Conservation (phyloP, 2,888 invertebrate genomes). For the Hecatera dysodea region DNA sequence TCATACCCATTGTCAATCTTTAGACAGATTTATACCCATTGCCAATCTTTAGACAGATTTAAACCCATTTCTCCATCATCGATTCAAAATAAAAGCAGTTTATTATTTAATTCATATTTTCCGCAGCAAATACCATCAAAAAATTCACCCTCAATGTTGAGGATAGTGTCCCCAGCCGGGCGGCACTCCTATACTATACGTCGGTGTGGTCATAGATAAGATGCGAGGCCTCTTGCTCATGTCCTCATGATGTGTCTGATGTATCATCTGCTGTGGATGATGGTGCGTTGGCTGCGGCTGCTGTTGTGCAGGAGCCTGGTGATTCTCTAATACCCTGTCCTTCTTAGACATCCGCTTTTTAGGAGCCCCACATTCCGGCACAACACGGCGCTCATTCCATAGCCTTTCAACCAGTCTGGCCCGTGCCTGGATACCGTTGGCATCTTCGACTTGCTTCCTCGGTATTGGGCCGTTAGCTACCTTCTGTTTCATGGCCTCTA, state of each 20-base stretch:
- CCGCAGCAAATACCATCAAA: conserved; percentile 19
- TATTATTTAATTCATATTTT: conserved; percentile 6
- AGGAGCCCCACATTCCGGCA: conserved; percentile 74
- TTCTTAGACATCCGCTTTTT: conserved; percentile 83
- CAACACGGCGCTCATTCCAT: conserved; percentile 81
- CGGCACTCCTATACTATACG: conserved; percentile 78
- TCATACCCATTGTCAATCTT: background rate
- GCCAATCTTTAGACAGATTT: no score
- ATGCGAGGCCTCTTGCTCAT: conserved; percentile 80
- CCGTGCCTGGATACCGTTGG: conserved; percentile 75
- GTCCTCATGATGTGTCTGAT: conserved; percentile 77
- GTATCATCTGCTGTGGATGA: conserved; percentile 56
- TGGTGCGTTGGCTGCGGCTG: conserved; percentile 26
- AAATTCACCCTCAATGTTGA: conserved; percentile 73
- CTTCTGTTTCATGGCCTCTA: conserved; percentile 86
- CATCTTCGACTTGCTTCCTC: conserved; percentile 79
- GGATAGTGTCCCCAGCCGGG: conserved; percentile 86
- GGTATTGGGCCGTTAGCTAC: conserved; percentile 85
- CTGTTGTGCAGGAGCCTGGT: conserved; percentile 58
- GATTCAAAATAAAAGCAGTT: background rate
- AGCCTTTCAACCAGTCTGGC: conserved; percentile 76
- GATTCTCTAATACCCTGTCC: conserved; percentile 75
- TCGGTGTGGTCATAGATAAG: conserved; percentile 77
- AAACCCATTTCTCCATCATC: no score
- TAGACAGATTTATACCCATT: no score